Conservation (phyloP, 2,797 vertebrate species). For the Lithobates pipiens region DNA sequence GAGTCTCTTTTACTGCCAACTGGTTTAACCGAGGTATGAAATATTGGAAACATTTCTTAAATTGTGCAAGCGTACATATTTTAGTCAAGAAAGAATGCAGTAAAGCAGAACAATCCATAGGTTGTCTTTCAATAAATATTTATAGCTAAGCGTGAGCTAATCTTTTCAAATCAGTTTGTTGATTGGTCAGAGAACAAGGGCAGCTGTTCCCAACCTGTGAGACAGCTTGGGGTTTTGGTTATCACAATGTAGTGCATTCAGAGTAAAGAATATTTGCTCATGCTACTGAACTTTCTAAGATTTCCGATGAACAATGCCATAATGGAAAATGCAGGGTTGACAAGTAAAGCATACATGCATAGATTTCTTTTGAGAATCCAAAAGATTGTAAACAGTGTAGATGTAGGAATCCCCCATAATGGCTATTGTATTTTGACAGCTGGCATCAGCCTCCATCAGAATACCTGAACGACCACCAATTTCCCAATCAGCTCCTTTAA, state of each 20-base stretch:
- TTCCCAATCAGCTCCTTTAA: too few relatives aligned
- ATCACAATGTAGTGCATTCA: background rate
- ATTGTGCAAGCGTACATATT: slow-evolving; percentile 3
- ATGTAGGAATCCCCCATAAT: too few relatives aligned
- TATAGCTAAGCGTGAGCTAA: background rate
- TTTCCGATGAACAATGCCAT: too few relatives aligned
- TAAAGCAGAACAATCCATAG: background rate
- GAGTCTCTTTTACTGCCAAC: background rate
- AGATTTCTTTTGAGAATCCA: too few relatives aligned
- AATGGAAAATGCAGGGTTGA: too few relatives aligned
- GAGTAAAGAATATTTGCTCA: too few relatives aligned
- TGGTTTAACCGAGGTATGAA: slow-evolving; percentile 5
- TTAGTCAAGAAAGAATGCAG: background rate
- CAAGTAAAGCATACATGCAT: too few relatives aligned
- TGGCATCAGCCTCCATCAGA: too few relatives aligned
- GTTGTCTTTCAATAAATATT: background rate
- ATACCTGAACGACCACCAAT: too few relatives aligned
- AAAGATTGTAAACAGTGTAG: too few relatives aligned
- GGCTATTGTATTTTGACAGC: too few relatives aligned
- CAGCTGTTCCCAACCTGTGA: background rate
- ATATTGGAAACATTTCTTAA: slow-evolving; percentile 22
- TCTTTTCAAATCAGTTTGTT: background rate
- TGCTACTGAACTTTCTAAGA: too few relatives aligned
- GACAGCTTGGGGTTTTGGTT: background rate
- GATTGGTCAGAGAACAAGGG: background rate